These are phyloP conservation scores for Spermophilus dauricus DNA, from an alignment of 2,113 vertebrate genomes.

Conservation along the genomic window DNA sequence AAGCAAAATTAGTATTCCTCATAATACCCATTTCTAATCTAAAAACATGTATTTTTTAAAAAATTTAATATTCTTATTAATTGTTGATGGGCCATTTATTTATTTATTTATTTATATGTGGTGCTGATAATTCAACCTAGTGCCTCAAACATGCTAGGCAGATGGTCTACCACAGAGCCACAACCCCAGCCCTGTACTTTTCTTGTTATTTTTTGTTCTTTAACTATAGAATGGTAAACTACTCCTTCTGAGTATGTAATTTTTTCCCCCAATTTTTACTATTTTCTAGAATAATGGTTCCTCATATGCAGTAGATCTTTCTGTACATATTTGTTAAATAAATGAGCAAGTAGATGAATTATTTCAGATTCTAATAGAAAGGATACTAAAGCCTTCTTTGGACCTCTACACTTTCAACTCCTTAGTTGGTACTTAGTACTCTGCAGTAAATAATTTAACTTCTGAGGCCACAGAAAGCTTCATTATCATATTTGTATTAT, in stretches of 20 bases:
- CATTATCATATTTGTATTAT: neutral
- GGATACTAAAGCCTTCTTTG: neutral
- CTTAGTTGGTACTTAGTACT: neutral
- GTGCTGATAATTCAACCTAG: too few relatives aligned
- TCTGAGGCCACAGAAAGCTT: neutral
- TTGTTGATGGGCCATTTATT: too few relatives aligned
- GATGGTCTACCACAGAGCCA: too few relatives aligned
- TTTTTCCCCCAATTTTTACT: neutral
- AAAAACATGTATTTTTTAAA: neutral
- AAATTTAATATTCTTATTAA: too few relatives aligned
- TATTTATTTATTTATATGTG: too few relatives aligned
- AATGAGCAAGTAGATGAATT: neutral
- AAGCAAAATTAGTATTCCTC: neutral
- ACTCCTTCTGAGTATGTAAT: neutral
- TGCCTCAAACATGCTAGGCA: too few relatives aligned
- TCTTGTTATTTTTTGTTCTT: neutral
- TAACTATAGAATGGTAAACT: neutral
- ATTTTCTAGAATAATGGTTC: neutral
- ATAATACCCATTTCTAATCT: neutral
- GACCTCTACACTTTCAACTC: neutral
- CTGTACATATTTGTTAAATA: neutral
- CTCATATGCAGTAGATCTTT: neutral
- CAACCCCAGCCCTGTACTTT: neutral
- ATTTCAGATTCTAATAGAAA: conserved; percentile 50
- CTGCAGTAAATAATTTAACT: neutral